A percentile compares a stretch with the other conserved stretches of the same genome.
These are phyloP conservation scores for Morinoia aosen DNA, from an alignment of 2,888 invertebrate genomes.

Conservation along the genomic window DNA sequence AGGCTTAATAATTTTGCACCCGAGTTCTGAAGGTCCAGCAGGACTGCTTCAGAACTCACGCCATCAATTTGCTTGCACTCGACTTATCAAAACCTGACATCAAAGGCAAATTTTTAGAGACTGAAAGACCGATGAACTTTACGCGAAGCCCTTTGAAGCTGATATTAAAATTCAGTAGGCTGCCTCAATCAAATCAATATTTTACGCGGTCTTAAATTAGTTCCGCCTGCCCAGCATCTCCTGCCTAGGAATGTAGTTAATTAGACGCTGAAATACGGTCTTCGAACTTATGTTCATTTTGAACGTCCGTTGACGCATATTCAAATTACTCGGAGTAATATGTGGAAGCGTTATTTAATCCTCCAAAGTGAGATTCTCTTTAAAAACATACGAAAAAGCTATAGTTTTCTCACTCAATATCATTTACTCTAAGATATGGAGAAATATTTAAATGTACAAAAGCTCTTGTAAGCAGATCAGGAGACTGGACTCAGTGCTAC, in stretches of 20 bases:
- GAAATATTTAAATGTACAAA: too few relatives aligned
- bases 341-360: too few relatives aligned
- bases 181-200: background rate
- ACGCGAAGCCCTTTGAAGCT: background rate
- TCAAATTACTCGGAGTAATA: too few relatives aligned
- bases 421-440: too few relatives aligned
- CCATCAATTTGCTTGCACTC: background rate
- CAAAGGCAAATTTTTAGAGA: background rate
- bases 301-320: too few relatives aligned
- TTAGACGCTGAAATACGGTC: background rate
- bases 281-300: too few relatives aligned
- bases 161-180: background rate
- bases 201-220: background rate
- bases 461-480: too few relatives aligned
- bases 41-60: background rate
- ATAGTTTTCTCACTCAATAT: too few relatives aligned
- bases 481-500: too few relatives aligned
- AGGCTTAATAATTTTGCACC: background rate
- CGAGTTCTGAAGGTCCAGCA: background rate
- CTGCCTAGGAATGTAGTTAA: background rate
- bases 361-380: too few relatives aligned
- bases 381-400: too few relatives aligned
- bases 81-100: background rate
- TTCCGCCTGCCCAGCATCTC: background rate
- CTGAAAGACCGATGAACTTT: background rate